Conservation (phyloP, 2,797 vertebrate genomes). For the Manis crassicaudata region DNA sequence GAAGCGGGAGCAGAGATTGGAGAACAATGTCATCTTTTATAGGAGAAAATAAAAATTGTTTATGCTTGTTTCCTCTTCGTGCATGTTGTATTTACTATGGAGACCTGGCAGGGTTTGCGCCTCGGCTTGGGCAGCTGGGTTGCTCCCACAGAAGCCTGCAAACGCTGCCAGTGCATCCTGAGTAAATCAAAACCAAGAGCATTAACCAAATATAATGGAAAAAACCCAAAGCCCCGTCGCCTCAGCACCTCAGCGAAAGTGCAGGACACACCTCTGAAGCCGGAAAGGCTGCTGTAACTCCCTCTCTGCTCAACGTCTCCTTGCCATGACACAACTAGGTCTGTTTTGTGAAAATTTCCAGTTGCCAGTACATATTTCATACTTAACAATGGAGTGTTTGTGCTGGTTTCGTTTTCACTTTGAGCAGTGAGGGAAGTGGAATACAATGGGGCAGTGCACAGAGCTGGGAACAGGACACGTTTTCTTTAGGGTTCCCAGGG, state of each 20-base stretch:
- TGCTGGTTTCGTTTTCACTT: constrained; percentile 80
- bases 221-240: constrained; percentile 71
- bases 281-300: constrained; percentile 64
- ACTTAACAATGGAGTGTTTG: constrained; percentile 77
- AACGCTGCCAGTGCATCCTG: constrained; percentile 67
- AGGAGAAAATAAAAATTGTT: constrained; percentile 75
- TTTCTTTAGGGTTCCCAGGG: constrained; percentile 74
- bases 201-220: constrained; percentile 70
- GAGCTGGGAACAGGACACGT: constrained; percentile 73
- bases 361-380: constrained; percentile 74
- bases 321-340: constrained; percentile 64
- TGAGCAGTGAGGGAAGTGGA: constrained; percentile 69
- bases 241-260: constrained; percentile 55
- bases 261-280: constrained; percentile 69
- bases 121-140: constrained; percentile 28
- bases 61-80: constrained; percentile 67
- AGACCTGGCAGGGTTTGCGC: constrained; percentile 72
- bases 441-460: constrained; percentile 69
- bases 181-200: constrained; percentile 68
- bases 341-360: constrained; percentile 66
- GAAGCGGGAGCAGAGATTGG: constrained; percentile 49
- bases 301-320: constrained; percentile 23
- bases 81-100: constrained; percentile 73
- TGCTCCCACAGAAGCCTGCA: constrained; percentile 76
- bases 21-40: constrained; percentile 76